These are phyloP conservation scores for Electrophaes corylata DNA, from an alignment of 2,888 invertebrate species.

Conservation along the genomic window DNA sequence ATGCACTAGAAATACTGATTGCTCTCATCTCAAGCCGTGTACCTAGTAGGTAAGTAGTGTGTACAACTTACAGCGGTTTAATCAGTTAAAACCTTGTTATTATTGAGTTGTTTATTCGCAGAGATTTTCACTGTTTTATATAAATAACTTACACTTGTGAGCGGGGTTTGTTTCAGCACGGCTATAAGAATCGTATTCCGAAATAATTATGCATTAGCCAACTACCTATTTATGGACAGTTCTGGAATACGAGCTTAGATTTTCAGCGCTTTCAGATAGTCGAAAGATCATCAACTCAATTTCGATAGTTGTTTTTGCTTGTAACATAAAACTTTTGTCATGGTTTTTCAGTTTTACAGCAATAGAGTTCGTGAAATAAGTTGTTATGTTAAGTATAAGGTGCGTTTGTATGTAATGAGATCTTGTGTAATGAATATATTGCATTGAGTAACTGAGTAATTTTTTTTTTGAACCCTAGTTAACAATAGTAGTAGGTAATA, in stretches of 20 bases:
- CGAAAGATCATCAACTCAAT: background rate
- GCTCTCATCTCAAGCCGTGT: background rate
- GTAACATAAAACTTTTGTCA: conserved; percentile 39
- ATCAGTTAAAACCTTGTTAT: too few species aligned
- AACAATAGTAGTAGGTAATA: too few species aligned
- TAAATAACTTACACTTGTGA: background rate
- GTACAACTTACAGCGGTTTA: too few species aligned
- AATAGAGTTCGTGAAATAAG: conserved; percentile 51
- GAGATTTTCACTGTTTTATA: too few species aligned
- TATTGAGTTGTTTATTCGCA: too few species aligned
- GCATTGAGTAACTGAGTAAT: conserved; percentile 62
- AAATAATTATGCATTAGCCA: too few species aligned
- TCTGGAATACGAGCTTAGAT: too few species aligned
- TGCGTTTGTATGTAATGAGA: conserved; percentile 80
- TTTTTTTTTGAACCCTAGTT: conserved; percentile 13
- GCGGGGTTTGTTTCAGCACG: background rate
- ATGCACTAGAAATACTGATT: background rate
- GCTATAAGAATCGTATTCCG: background rate
- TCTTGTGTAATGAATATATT: conserved; percentile 77
- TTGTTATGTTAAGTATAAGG: conserved; percentile 80
- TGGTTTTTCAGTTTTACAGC: conserved; percentile 44
- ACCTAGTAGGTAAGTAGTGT: too few species aligned
- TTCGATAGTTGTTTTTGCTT: conserved; percentile 29
- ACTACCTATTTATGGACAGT: background rate
- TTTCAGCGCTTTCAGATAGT: background rate